Evolutionary conservation across 2,113 vertebrate species (phyloP).

Genomic region (Gymnocephalus cernua): DNA sequence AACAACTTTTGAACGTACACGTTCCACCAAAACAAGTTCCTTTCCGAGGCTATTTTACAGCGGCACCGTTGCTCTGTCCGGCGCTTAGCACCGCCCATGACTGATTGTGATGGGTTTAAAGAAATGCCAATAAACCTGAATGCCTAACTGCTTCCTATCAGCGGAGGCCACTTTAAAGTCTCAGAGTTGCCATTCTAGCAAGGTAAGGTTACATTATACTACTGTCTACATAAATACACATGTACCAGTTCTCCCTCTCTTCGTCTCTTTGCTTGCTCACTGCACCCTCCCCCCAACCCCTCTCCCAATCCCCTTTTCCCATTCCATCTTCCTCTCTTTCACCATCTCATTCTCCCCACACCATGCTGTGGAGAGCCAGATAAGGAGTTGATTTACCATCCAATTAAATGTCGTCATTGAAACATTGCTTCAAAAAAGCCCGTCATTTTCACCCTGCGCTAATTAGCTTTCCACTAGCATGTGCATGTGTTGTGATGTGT

Average conservation of each 20-base stretch:
- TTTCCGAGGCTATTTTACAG: no score
- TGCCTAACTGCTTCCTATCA: slow-evolving; percentile 3
- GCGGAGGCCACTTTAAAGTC: not conserved
- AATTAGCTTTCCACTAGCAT: slow-evolving; percentile 69
- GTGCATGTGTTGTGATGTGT: slow-evolving; percentile 27
- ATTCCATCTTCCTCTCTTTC: slow-evolving; percentile 73
- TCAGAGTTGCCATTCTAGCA: not conserved
- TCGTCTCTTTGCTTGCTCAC: slow-evolving; percentile 15
- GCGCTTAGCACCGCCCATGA: no score
- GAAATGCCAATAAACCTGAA: no score
- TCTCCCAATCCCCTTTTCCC: not conserved
- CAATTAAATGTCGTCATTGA: slow-evolving; percentile 99
- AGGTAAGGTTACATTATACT: slow-evolving; percentile 16
- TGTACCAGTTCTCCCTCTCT: slow-evolving; percentile 28
- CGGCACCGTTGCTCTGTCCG: no score
- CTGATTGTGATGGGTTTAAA: no score
- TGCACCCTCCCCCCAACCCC: not conserved
- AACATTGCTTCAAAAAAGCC: slow-evolving; percentile 99
- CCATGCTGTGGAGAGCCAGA: slow-evolving; percentile 97
- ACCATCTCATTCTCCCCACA: slow-evolving; percentile 70
- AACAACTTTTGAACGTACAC: no score
- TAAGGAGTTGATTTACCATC: slow-evolving; percentile 99
- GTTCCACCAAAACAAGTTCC: no score
- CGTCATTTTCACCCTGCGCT: slow-evolving; percentile 90
- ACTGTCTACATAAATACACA: slow-evolving; percentile 1